Evolutionary conservation across 2,888 invertebrate species (phyloP).

Genomic region (Dicranocentrus wangi): DNA sequence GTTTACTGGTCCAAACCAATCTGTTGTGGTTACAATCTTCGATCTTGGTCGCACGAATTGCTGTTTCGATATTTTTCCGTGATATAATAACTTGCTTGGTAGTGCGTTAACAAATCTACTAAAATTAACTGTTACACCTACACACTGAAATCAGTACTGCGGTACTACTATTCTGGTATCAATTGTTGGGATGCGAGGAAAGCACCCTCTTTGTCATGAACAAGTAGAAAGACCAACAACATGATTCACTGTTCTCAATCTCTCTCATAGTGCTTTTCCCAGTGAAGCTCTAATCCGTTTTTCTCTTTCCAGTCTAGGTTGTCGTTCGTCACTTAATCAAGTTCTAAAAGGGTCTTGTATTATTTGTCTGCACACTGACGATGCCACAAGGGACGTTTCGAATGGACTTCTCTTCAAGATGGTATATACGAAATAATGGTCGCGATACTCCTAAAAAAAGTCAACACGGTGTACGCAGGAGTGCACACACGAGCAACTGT

Average conservation of each 20-base stretch:
- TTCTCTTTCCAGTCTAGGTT: neutral
- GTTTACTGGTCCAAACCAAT: conserved; percentile 29
- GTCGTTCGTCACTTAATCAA: neutral
- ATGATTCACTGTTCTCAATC: conserved; percentile 43
- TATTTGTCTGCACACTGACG: neutral
- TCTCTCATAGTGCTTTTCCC: conserved; percentile 1
- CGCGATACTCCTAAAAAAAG: too few relatives aligned
- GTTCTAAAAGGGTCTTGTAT: neutral
- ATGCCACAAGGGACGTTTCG: neutral
- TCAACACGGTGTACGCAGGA: neutral
- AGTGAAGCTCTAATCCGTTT: neutral
- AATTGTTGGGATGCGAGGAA: neutral
- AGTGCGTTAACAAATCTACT: too few relatives aligned
- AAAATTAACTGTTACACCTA: too few relatives aligned
- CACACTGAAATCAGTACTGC: neutral
- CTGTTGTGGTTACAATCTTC: conserved; percentile 6
- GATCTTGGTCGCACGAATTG: neutral
- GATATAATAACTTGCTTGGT: too few relatives aligned
- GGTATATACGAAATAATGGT: too few relatives aligned
- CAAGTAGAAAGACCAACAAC: conserved; percentile 51
- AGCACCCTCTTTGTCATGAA: conserved; percentile 42
- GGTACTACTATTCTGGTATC: too few relatives aligned
- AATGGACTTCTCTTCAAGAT: neutral
- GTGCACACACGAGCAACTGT: neutral
- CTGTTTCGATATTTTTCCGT: too few relatives aligned